Conservation (phyloP, 2,888 invertebrate genomes). For the Lydus trimaculatus region DNA sequence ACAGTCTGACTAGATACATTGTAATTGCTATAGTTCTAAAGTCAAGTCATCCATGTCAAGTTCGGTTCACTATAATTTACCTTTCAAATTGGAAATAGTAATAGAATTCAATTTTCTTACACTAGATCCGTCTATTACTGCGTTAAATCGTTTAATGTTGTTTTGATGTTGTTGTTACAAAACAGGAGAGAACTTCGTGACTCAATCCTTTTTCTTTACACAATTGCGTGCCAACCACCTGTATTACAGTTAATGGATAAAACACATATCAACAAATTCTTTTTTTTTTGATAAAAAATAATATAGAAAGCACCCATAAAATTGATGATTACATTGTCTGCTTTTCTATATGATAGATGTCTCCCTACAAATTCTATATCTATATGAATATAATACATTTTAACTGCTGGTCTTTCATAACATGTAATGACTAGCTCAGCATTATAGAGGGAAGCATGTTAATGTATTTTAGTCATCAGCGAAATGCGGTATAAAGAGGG, state of each 20-base stretch:
- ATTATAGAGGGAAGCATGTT: slow-evolving; percentile 55
- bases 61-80: no score
- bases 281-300: not conserved
- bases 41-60: no score
- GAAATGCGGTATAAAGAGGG: slow-evolving; percentile 38
- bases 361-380: slow-evolving; percentile 45
- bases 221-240: not conserved
- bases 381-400: slow-evolving; percentile 51
- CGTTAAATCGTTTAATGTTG: not conserved
- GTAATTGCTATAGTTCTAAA: no score
- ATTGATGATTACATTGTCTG: slow-evolving; percentile 35
- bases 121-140: no score
- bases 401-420: slow-evolving; percentile 55
- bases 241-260: not conserved
- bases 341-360: slow-evolving; percentile 49
- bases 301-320: slow-evolving; percentile 6
- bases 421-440: slow-evolving; percentile 58
- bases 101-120: no score
- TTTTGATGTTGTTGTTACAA: not conserved
- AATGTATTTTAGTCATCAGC: slow-evolving; percentile 58
- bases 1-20: no score
- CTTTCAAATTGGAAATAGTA: no score
- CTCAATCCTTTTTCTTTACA: not conserved
- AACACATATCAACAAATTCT: not conserved
- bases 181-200: not conserved